Percentiles rank a stretch among this genome's conserved stretches.
Evolutionary conservation across 2,113 vertebrate genomes (phyloP).

Genomic region (Indri indri): DNA sequence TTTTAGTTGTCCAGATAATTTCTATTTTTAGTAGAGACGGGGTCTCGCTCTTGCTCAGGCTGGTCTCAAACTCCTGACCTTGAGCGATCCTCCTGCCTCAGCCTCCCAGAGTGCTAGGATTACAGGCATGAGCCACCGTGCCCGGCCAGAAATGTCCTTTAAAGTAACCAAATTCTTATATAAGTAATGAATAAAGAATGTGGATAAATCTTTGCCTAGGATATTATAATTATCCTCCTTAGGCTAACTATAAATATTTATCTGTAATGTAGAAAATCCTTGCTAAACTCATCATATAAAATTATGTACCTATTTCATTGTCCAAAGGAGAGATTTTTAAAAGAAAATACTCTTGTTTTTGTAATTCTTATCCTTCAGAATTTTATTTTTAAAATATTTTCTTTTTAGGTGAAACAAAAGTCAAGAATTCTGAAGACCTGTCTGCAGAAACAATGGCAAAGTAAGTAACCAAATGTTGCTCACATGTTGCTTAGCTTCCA

Average conservation of each 20-base stretch:
- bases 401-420: slow-evolving; percentile 93
- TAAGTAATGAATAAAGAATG: background rate
- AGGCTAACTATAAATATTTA: background rate
- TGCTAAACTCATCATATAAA: background rate
- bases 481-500: background rate
- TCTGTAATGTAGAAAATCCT: slow-evolving; percentile 29
- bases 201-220: slow-evolving; percentile 1
- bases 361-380: slow-evolving; percentile 9
- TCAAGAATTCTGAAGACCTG: slow-evolving; percentile 94
- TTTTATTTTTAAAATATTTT: slow-evolving; percentile 53
- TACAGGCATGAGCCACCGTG: too few species aligned
- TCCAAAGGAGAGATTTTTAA: background rate
- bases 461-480: slow-evolving; percentile 83
- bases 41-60: too few species aligned
- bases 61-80: too few species aligned
- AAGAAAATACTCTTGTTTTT: slow-evolving; percentile 35
- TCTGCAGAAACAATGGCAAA: slow-evolving; percentile 99
- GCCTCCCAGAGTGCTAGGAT: too few species aligned
- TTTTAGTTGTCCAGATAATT: too few species aligned
- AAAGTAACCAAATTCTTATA: background rate
- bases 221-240: slow-evolving; percentile 14
- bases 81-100: too few species aligned
- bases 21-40: too few species aligned
- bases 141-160: background rate
- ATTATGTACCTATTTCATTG: background rate